A percentile compares a stretch with the other conserved stretches of the same genome.
These are phyloP conservation scores for Platanista minor DNA, from an alignment of 2,113 vertebrate species.

Conservation along the genomic window DNA sequence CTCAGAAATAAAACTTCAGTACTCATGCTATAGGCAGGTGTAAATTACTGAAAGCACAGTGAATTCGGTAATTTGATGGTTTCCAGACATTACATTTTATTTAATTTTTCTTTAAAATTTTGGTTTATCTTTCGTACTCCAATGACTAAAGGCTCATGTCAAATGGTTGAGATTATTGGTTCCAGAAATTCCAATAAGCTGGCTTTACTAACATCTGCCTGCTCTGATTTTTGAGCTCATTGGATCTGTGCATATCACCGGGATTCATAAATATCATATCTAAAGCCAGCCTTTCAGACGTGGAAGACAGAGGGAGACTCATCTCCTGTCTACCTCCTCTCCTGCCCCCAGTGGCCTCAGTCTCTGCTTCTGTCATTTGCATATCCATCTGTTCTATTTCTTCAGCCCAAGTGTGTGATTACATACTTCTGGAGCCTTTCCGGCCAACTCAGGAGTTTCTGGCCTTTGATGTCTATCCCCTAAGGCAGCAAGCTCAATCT, in stretches of 20 bases:
- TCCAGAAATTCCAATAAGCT: neutral
- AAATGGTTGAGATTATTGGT: neutral
- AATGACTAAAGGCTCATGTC: neutral
- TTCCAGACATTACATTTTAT: neutral
- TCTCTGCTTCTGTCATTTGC: neutral
- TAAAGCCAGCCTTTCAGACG: neutral
- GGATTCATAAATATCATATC: neutral
- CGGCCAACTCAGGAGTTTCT: constrained; percentile 9
- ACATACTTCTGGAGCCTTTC: neutral
- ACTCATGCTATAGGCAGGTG: neutral
- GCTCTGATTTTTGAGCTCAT: neutral
- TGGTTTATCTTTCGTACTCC: neutral
- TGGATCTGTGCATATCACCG: neutral
- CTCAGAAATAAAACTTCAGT: neutral
- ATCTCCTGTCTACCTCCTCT: neutral
- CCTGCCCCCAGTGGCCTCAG: accelerated
- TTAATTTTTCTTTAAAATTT: neutral
- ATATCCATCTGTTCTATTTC: neutral
- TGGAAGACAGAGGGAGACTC: neutral
- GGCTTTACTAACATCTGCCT: neutral
- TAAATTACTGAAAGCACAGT: neutral
- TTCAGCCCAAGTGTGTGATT: neutral
- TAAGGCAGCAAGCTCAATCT: constrained; percentile 12
- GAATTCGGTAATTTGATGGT: neutral
- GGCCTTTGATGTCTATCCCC: neutral